A percentile compares a stretch with the other conserved stretches of the same genome.
Conservation (phyloP, 2,113 vertebrate species). For the Microtus richardsoni region DNA sequence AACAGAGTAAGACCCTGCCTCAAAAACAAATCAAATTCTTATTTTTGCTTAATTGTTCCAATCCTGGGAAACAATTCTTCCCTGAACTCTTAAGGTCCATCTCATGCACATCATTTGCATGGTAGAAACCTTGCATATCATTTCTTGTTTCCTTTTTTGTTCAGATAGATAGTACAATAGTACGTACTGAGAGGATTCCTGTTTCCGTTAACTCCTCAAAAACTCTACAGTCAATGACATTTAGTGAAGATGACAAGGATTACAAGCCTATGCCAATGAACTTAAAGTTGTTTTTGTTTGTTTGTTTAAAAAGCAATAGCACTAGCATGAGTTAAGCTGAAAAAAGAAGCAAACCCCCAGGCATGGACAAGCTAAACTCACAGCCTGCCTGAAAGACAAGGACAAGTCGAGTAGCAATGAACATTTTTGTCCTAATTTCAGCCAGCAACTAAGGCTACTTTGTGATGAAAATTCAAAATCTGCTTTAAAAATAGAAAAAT, state of each 20-base stretch:
- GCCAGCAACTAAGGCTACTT: constrained; percentile 4
- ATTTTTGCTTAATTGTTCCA: background rate
- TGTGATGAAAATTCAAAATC: constrained; percentile 54
- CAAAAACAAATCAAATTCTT: background rate
- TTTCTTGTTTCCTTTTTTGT: constrained; percentile 6
- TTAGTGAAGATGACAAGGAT: background rate
- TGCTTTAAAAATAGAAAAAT: background rate
- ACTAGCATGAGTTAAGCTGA: background rate
- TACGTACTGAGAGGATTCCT: background rate
- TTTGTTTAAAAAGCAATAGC: background rate
- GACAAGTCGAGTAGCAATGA: background rate
- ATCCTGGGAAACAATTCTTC: background rate
- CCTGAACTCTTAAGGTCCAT: background rate
- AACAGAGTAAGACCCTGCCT: background rate
- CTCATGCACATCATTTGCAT: background rate
- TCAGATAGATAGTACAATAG: background rate
- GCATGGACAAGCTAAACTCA: constrained; percentile 8
- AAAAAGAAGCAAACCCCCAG: background rate
- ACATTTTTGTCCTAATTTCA: constrained; percentile 19
- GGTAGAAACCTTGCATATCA: background rate
- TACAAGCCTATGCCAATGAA: constrained; percentile 7
- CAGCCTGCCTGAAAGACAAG: constrained; percentile 30
- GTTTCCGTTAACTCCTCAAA: background rate
- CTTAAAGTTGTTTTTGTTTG: background rate
- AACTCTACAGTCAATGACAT: background rate